phyloP scores from a whole-genome alignment of 1,140 invertebrate genomes.

The Drosophila lowei region DNA sequence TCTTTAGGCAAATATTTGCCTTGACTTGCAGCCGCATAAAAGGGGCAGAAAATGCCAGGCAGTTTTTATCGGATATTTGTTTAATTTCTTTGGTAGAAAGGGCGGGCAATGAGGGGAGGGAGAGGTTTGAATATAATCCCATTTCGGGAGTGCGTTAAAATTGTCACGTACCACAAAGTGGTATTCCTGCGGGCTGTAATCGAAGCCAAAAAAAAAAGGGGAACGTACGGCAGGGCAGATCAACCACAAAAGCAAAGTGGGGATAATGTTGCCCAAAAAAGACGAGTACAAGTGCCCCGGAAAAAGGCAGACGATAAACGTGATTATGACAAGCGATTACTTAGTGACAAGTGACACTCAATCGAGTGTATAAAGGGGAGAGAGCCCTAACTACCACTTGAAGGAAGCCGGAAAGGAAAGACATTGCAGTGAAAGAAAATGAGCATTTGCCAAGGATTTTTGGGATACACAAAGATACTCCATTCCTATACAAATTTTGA shows the following conservation, averaged over 20 bases:
- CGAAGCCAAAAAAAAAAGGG: constrained; percentile 40
- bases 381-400: constrained; percentile 12
- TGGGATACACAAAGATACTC: no score
- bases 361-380: constrained; percentile 13
- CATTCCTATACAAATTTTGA: neutral
- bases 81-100: constrained; percentile 1
- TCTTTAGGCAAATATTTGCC: constrained; percentile 75
- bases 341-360: constrained; percentile 75
- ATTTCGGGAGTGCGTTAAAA: constrained; percentile 57
- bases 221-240: constrained; percentile 25
- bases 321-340: constrained; percentile 73
- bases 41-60: constrained; percentile 6
- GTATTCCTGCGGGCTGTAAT: constrained; percentile 58
- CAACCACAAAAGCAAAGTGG: constrained; percentile 51
- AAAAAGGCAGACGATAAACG: constrained; percentile 69
- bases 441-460: no score
- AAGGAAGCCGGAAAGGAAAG: neutral
- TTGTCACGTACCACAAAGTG: constrained; percentile 72
- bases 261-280: constrained; percentile 54
- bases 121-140: constrained; percentile 1
- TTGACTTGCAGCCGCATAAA: constrained; percentile 46
- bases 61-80: constrained; percentile 39
- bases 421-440: constrained; percentile 6
- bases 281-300: constrained; percentile 36
- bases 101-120: constrained; percentile 1